Conservation (phyloP, 2,888 invertebrate species). For the Graphium colonna region DNA sequence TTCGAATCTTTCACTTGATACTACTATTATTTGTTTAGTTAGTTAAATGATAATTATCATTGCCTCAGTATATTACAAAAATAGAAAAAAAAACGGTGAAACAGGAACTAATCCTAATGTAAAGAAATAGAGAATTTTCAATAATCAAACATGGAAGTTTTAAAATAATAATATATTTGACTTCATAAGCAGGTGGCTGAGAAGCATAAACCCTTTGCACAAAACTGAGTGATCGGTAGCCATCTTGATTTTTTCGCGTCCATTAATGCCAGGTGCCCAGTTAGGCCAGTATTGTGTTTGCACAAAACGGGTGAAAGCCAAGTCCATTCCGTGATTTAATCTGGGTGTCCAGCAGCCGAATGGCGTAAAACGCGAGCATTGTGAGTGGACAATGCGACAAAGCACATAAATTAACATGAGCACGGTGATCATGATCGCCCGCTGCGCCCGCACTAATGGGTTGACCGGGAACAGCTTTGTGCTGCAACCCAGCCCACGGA, state of each 20-base stretch:
- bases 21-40: too few species aligned
- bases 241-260: conserved; percentile 37
- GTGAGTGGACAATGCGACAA: conserved; percentile 70
- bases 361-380: conserved; percentile 68
- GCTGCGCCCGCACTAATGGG: conserved; percentile 70
- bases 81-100: too few species aligned
- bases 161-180: conserved; percentile 20
- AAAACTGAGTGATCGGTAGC: conserved; percentile 33
- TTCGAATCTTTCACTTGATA: too few species aligned
- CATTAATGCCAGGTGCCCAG: conserved; percentile 73
- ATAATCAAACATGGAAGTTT: neutral
- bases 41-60: too few species aligned
- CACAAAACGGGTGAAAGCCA: conserved; percentile 77
- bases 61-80: too few species aligned
- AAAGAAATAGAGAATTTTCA: too few species aligned
- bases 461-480: conserved; percentile 51
- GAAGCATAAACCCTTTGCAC: conserved; percentile 34
- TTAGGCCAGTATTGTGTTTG: conserved; percentile 57
- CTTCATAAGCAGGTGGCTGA: conserved; percentile 19
- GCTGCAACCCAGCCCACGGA: conserved; percentile 26
- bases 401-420: conserved; percentile 78
- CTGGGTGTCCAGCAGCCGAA: conserved; percentile 75
- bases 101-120: too few species aligned
- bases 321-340: conserved; percentile 69
- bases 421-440: conserved; percentile 77